Evolutionary conservation across 2,113 vertebrate species (phyloP), one percentile per base, ranked within the genome.

Genomic region (Pyrgilauda ruficollis): DNA sequence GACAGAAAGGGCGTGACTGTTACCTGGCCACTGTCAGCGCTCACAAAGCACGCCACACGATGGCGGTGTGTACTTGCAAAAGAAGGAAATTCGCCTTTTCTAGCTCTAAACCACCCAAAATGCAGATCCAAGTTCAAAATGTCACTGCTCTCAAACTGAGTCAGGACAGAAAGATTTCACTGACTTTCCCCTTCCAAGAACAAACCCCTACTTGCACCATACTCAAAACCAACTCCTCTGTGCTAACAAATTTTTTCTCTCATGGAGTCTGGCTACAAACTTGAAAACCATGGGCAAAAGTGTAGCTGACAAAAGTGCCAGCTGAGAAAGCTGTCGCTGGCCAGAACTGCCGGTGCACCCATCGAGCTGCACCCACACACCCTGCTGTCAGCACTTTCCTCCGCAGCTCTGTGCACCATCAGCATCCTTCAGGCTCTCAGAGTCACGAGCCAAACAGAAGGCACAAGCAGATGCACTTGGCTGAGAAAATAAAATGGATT

Each of bases 251-350:
- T 35, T 70, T 53, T 26, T 84, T 44, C 7, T 44, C 47, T 33
- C 21, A 0, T 6, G 10, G 46, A 44, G 5, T 35, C 21, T 0
- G 0, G 26, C 56, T 21, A 44, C 37, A 37, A 17, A 37, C 26
- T 53, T 72, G 47, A 84, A 53, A 62, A 37, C 37, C 37, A 11
- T 5, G 0, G 0, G 46, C 47, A 37, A 37, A 50, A 44, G 31
- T 15, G 26, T 26, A 62, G 67, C 55, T 61, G 20, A 16, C 46
- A 10, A 3, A 61, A 62, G 37, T 26, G 37, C 20, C 46, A 26
- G 27, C 3, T 58, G 46, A 35, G 46, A n/a, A 43, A 50, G 46
- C 15, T 61, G 19, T 6, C 24, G 46, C 26, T 83, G 80, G 30
- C 37, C 67, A 26, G 35, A 62, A 2, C 8, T 43, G 31, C 15